phyloP scores from a whole-genome alignment of 2,888 invertebrate species.

The Anodontia alba region DNA sequence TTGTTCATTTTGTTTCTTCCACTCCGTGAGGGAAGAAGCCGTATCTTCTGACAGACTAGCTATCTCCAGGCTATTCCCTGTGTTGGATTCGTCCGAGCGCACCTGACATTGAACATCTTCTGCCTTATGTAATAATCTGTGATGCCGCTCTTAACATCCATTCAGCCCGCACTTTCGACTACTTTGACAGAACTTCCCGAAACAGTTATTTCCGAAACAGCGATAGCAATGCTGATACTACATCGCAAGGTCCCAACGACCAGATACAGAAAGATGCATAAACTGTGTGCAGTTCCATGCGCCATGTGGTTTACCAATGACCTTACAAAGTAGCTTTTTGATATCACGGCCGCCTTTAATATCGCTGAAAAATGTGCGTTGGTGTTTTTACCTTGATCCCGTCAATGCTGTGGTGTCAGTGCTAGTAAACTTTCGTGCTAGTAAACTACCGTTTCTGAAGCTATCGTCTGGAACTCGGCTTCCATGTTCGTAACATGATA shows the following conservation, averaged over 20 bases:
- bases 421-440: neutral
- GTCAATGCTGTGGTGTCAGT: neutral
- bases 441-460: neutral
- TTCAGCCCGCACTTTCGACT: conserved; percentile 25
- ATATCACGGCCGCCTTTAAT: neutral
- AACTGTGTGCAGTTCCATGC: conserved; percentile 32
- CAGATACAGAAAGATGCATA: neutral
- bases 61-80: neutral
- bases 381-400: neutral
- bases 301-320: conserved; percentile 18
- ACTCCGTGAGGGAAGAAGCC: conserved; percentile 7
- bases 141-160: conserved; percentile 20
- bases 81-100: neutral
- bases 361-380: conserved; percentile 2
- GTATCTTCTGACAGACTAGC: neutral
- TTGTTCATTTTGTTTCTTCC: neutral
- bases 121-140: conserved; percentile 23
- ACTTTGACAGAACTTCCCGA: conserved; percentile 24
- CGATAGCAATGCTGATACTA: conserved; percentile 22
- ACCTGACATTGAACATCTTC: neutral
- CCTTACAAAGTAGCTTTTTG: neutral
- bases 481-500: conserved; percentile 4
- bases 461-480: neutral
- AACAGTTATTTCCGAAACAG: conserved; percentile 26
- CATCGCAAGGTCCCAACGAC: neutral